Percentiles rank a stretch among this genome's conserved stretches.
Conservation (phyloP, 2,888 invertebrate genomes). For the Yponomeuta plumbellus region DNA sequence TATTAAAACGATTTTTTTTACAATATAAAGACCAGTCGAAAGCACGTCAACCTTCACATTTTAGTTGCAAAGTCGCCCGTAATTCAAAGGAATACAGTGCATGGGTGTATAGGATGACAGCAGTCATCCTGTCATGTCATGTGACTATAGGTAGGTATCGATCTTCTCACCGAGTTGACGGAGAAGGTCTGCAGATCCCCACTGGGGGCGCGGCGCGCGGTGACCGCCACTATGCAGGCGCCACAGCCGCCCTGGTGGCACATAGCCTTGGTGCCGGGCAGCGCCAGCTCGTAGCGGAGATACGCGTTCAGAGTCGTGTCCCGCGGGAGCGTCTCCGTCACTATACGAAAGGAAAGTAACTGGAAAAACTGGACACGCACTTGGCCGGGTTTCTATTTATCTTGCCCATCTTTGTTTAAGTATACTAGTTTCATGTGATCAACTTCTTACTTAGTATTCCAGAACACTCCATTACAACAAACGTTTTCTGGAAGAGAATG, state of each 20-base stretch:
- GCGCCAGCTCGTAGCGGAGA: constrained; percentile 73
- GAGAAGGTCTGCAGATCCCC: constrained; percentile 48
- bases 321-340: constrained; percentile 48
- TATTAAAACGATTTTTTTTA: no score
- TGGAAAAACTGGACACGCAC: neutral
- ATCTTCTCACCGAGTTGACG: constrained; percentile 54
- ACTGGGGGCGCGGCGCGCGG: constrained; percentile 43
- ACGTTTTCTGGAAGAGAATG: no score
- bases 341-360: constrained; percentile 30
- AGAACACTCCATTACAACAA: neutral
- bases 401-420: no score
- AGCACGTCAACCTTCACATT: no score
- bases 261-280: constrained; percentile 81
- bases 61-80: no score
- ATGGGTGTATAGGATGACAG: no score
- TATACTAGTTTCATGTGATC: no score
- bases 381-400: no score
- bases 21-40: no score
- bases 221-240: constrained; percentile 56
- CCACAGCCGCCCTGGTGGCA: constrained; percentile 64
- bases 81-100: no score
- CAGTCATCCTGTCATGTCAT: no score
- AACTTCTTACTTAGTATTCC: neutral
- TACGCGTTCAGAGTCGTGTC: constrained; percentile 79
- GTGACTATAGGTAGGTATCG: no score